Conservation (phyloP, 2,113 vertebrate species). For the Hippocampus guttulatus region DNA sequence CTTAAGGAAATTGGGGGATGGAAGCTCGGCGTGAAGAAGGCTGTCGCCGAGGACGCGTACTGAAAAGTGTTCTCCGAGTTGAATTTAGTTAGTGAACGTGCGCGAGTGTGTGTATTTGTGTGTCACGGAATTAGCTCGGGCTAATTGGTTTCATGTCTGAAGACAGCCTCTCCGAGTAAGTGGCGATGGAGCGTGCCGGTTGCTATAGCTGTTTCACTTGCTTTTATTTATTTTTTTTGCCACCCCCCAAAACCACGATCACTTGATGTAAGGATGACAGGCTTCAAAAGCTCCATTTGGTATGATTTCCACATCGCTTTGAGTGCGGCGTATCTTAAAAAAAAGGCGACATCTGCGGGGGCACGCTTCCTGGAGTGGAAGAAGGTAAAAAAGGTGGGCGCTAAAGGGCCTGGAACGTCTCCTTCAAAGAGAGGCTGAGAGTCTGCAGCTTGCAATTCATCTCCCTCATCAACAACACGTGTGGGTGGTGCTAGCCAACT, state of each 20-base stretch:
- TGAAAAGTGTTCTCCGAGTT: slow-evolving; percentile 46
- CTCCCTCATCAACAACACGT: slow-evolving; percentile 36
- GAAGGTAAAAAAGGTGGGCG: slow-evolving; percentile 16
- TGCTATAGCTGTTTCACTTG: slow-evolving; percentile 26
- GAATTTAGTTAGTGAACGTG: slow-evolving; percentile 13
- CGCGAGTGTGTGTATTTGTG: slow-evolving; percentile 7
- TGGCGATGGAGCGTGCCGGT: slow-evolving; percentile 29
- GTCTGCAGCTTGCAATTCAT: slow-evolving; percentile 29
- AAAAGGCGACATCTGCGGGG: slow-evolving; percentile 23
- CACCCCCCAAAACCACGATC: slow-evolving; percentile 4
- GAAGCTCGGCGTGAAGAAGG: slow-evolving; percentile 57
- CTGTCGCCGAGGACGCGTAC: slow-evolving; percentile 56
- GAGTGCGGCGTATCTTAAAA: slow-evolving; percentile 20
- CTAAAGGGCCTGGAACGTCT: slow-evolving; percentile 16
- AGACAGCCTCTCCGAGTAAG: slow-evolving; percentile 34
- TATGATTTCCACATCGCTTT: slow-evolving; percentile 40
- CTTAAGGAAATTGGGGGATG: slow-evolving; percentile 62
- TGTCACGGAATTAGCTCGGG: slow-evolving; percentile 29
- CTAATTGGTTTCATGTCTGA: slow-evolving; percentile 56
- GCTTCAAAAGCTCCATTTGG: slow-evolving; percentile 25
- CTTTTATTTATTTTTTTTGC: not conserved
- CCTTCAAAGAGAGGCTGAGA: slow-evolving; percentile 14
- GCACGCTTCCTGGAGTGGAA: slow-evolving; percentile 1
- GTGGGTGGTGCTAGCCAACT: slow-evolving; percentile 31
- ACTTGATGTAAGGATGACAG: slow-evolving; percentile 28